Conservation (phyloP, 2,797 vertebrate genomes). For the Lutjanus campechanus region DNA sequence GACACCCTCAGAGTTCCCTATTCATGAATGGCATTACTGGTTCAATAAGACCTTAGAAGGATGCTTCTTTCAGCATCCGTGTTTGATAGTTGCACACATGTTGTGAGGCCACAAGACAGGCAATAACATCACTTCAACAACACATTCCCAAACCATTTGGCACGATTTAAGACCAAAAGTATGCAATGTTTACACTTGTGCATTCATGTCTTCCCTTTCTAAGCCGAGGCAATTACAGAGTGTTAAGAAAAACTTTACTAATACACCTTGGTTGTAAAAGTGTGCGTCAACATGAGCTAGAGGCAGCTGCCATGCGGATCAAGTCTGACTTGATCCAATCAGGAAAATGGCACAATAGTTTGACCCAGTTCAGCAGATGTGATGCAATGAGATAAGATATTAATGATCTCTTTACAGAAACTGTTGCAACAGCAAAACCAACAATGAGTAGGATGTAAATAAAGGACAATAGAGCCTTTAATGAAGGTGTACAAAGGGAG, state of each 20-base stretch:
- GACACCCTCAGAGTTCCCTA: constrained; percentile 15
- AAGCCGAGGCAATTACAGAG: constrained; percentile 32
- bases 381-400: constrained; percentile 2
- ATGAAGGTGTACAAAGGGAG: neutral
- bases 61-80: constrained; percentile 11
- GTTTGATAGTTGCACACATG: constrained; percentile 10
- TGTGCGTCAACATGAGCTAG: neutral
- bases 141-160: constrained; percentile 54
- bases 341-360: constrained; percentile 8
- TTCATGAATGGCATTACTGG: constrained; percentile 21
- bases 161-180: constrained; percentile 40
- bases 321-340: constrained; percentile 2
- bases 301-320: constrained; percentile 11
- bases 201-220: neutral
- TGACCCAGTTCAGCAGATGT: constrained; percentile 7
- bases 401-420: neutral
- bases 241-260: neutral
- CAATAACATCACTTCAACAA: constrained; percentile 18
- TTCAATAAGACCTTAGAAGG: constrained; percentile 17
- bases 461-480: neutral
- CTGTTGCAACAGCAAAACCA: neutral
- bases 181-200: constrained; percentile 20
- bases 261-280: constrained; percentile 18
- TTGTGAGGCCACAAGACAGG: neutral
- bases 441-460: neutral